These are phyloP conservation scores for Calyptomena viridis DNA, from an alignment of 2,113 vertebrate species.

Conservation along the genomic window DNA sequence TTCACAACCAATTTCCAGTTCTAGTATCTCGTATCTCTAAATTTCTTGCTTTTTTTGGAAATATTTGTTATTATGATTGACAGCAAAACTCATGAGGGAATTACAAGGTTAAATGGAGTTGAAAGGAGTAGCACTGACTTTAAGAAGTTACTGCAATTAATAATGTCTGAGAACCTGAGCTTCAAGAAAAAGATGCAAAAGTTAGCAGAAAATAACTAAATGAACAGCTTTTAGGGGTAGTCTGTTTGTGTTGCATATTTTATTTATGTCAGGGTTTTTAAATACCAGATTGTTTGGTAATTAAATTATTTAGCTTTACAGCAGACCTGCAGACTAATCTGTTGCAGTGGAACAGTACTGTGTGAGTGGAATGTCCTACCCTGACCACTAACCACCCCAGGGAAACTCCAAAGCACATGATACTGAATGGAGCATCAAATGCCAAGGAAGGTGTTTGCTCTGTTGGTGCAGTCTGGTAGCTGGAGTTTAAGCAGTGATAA, in stretches of 20 bases:
- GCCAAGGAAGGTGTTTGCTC: not conserved
- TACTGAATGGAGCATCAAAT: not conserved
- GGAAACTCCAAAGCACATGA: not conserved
- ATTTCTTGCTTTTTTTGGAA: not conserved
- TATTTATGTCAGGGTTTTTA: not conserved
- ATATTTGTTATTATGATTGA: not conserved
- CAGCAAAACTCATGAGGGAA: not conserved
- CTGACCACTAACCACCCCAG: not conserved
- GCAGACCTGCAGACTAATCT: not conserved
- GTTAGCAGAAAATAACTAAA: not conserved
- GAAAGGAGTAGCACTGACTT: not conserved
- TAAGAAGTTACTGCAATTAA: not conserved
- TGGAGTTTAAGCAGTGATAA: not conserved
- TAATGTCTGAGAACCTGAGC: not conserved
- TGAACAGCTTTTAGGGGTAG: not conserved
- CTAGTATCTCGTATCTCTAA: not conserved
- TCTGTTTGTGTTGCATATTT: not conserved
- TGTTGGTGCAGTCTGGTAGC: not conserved
- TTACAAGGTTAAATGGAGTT: not conserved
- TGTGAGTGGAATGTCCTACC: not conserved
- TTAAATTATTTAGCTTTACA: not conserved
- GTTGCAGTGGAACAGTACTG: not conserved
- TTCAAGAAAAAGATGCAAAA: not conserved
- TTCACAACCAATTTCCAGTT: not conserved
- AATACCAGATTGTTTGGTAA: not conserved